phyloP scores from a whole-genome alignment of 2,888 invertebrate genomes.

The Deilephila porcellus region DNA sequence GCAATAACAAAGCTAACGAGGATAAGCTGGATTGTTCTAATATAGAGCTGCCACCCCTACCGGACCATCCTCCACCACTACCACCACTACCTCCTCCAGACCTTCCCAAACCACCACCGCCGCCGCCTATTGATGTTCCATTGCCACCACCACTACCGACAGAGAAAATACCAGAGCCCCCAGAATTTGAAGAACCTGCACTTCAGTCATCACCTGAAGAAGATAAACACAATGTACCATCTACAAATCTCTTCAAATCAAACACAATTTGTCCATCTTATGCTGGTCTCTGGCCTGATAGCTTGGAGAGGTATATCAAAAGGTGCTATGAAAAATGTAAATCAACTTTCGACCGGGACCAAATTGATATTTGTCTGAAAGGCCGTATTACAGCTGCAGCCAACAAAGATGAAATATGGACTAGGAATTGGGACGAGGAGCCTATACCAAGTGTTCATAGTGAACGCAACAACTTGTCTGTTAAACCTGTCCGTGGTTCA shows the following conservation, averaged over 20 bases:
- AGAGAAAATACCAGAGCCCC: slow-evolving; percentile 72
- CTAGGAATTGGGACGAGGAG: slow-evolving; percentile 97
- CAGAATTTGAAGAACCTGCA: slow-evolving; percentile 49
- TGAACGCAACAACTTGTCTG: slow-evolving; percentile 88
- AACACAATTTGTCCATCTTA: slow-evolving; percentile 65
- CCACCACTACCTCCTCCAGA: slow-evolving; percentile 82
- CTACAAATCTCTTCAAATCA: slow-evolving; percentile 66
- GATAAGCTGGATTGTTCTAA: slow-evolving; percentile 64
- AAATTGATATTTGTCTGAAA: slow-evolving; percentile 96
- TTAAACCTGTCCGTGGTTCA: slow-evolving; percentile 85
- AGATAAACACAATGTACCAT: slow-evolving; percentile 38
- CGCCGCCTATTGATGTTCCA: slow-evolving; percentile 66
- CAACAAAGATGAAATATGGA: slow-evolving; percentile 93
- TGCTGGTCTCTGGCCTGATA: slow-evolving; percentile 90
- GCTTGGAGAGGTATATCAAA: slow-evolving; percentile 93
- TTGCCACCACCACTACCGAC: slow-evolving; percentile 77
- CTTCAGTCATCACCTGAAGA: slow-evolving; percentile 38
- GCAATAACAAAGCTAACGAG: slow-evolving; percentile 84
- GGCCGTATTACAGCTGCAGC: slow-evolving; percentile 97
- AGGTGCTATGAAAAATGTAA: slow-evolving; percentile 96
- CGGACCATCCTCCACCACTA: slow-evolving; percentile 82
- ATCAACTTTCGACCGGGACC: slow-evolving; percentile 95
- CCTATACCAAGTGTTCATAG: slow-evolving; percentile 95
- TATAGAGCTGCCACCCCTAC: slow-evolving; percentile 78
- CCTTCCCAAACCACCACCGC: slow-evolving; percentile 63